These are phyloP conservation scores for Anguilla anguilla DNA, from an alignment of 2,797 vertebrate genomes.

Conservation along the genomic window DNA sequence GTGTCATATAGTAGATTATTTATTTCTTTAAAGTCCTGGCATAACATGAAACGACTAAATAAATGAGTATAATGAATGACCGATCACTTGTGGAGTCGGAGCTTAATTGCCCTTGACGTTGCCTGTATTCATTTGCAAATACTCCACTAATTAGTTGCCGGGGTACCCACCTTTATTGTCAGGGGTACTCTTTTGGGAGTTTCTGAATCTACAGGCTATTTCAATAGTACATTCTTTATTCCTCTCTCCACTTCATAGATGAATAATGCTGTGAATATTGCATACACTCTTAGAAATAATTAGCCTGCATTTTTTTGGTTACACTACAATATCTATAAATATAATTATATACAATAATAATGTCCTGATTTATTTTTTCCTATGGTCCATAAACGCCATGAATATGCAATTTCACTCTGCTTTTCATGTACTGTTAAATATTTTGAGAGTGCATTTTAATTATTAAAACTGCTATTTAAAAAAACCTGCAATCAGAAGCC, in stretches of 20 bases:
- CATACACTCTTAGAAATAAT: neutral
- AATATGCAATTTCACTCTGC: slow-evolving; percentile 30
- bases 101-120: slow-evolving; percentile 46
- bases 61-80: slow-evolving; percentile 47
- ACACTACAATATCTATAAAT: too few relatives aligned
- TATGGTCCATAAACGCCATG: neutral
- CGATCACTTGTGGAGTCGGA: slow-evolving; percentile 39
- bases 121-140: slow-evolving; percentile 38
- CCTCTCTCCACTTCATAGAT: neutral
- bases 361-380: neutral
- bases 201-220: neutral
- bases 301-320: too few relatives aligned
- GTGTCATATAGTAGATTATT: slow-evolving; percentile 41
- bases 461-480: slow-evolving; percentile 18
- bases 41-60: slow-evolving; percentile 31
- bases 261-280: neutral
- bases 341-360: too few relatives aligned
- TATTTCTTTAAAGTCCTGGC: slow-evolving; percentile 34
- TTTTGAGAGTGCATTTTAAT: slow-evolving; percentile 37
- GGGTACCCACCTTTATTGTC: slow-evolving; percentile 16
- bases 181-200: neutral
- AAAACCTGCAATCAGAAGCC: too few relatives aligned
- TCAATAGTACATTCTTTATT: neutral
- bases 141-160: slow-evolving; percentile 42
- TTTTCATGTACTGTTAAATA: slow-evolving; percentile 17